These are phyloP conservation scores for Micromys minutus DNA, from an alignment of 2,113 vertebrate species.

Conservation along the genomic window DNA sequence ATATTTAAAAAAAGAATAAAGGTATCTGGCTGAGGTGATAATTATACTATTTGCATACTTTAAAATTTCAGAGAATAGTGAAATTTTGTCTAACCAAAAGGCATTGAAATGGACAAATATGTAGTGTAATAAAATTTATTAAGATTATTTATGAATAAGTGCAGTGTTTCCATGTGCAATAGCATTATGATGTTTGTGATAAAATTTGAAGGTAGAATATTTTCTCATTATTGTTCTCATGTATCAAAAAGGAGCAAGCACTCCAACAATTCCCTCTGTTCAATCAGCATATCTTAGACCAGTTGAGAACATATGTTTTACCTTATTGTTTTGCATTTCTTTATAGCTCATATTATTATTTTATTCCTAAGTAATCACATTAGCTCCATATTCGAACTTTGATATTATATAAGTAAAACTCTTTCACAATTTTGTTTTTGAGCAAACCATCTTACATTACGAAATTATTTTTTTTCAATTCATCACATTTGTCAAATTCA, in stretches of 20 bases:
- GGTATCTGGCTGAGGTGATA: constrained; percentile 47
- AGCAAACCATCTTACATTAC: neutral
- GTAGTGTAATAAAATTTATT: constrained; percentile 14
- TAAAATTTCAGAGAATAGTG: constrained; percentile 41
- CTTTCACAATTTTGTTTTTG: neutral
- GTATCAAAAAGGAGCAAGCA: neutral
- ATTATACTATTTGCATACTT: constrained; percentile 60
- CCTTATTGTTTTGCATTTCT: neutral
- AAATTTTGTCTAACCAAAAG: constrained; percentile 47
- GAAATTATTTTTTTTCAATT: neutral
- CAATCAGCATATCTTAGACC: neutral
- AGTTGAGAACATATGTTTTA: neutral
- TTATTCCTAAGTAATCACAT: neutral
- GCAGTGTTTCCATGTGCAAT: neutral
- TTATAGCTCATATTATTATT: neutral
- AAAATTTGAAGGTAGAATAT: neutral
- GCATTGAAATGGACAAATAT: constrained; percentile 20
- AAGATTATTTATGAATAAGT: constrained; percentile 66
- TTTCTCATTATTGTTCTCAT: constrained; percentile 14
- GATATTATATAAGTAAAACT: neutral
- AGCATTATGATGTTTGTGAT: constrained; percentile 21
- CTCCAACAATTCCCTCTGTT: neutral
- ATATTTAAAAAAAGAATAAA: constrained; percentile 42
- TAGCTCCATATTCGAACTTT: neutral
- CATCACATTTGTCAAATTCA: neutral